These are phyloP conservation scores for Telenomus remus DNA, from an alignment of 1,140 invertebrate species.

Conservation along the genomic window DNA sequence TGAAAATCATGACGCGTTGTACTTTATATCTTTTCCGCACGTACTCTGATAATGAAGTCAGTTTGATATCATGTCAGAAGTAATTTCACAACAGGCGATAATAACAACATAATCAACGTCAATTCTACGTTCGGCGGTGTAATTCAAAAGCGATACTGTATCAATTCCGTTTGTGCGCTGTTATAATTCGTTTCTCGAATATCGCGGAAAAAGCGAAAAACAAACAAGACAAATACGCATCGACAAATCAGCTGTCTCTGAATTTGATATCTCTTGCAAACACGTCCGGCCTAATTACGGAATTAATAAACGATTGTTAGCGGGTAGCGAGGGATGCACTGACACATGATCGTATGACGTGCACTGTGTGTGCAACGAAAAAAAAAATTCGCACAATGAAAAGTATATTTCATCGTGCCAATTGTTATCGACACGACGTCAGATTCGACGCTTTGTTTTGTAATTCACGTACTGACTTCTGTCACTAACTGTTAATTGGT, in stretches of 20 bases:
- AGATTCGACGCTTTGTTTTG: no score
- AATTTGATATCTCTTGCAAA: slow-evolving; percentile 32
- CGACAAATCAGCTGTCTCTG: slow-evolving; percentile 33
- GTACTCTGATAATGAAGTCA: slow-evolving; percentile 36
- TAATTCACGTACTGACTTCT: no score
- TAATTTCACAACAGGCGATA: slow-evolving; percentile 46
- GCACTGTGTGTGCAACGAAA: neutral
- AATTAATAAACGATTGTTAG: slow-evolving; percentile 30
- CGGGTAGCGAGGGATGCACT: no score
- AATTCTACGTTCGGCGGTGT: slow-evolving; percentile 31
- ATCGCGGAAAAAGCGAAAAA: slow-evolving; percentile 8
- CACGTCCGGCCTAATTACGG: slow-evolving; percentile 43
- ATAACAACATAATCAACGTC: slow-evolving; percentile 57
- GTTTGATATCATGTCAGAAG: slow-evolving; percentile 16
- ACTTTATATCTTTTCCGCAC: slow-evolving; percentile 28
- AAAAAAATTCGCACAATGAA: slow-evolving; percentile 10
- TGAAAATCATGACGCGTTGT: neutral
- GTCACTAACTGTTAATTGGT: no score
- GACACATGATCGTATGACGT: neutral
- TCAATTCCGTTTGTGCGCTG: slow-evolving; percentile 37
- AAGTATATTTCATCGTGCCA: no score
- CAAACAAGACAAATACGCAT: slow-evolving; percentile 10
- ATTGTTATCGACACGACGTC: no score
- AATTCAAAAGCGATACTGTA: slow-evolving; percentile 41
- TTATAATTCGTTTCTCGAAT: slow-evolving; percentile 43